phyloP scores from a whole-genome alignment of 92 coral and sea anemone species.

The Porites rus region DNA sequence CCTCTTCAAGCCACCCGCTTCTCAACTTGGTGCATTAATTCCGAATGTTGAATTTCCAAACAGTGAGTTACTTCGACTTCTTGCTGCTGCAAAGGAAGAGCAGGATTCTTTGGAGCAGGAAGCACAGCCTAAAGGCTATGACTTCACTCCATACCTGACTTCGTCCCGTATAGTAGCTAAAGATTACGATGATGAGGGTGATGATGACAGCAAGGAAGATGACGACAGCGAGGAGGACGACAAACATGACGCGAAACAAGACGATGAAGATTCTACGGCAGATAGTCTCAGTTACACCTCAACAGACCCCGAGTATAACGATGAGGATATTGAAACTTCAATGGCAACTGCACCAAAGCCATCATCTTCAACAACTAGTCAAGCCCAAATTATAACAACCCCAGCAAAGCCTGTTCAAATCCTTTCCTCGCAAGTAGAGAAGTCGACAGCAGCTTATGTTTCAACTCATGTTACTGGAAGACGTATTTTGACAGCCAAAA shows the following conservation, averaged over 20 bases:
- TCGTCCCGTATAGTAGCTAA: conserved; percentile 21
- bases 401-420: conserved; percentile 28
- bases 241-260: not conserved
- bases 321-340: not conserved
- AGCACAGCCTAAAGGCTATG: conserved; percentile 36
- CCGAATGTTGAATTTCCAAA: not conserved
- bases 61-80: conserved; percentile 36
- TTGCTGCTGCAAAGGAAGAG: conserved; percentile 24
- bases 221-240: conserved; percentile 7
- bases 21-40: not conserved
- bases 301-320: conserved; percentile 46
- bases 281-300: conserved; percentile 42
- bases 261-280: conserved; percentile 16
- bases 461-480: conserved; percentile 40
- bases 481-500: conserved; percentile 71
- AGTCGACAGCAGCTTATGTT: not conserved
- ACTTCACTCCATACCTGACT: conserved; percentile 61
- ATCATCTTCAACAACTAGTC: not conserved
- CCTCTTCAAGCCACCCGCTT: conserved; percentile 1
- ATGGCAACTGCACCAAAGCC: not conserved
- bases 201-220: conserved; percentile 31
- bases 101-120: conserved; percentile 8
- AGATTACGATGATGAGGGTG: conserved; percentile 24
- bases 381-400: conserved; percentile 9
- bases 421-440: conserved; percentile 16